Conservation (phyloP, 2,888 invertebrate genomes). For the Aphrophora alni region DNA sequence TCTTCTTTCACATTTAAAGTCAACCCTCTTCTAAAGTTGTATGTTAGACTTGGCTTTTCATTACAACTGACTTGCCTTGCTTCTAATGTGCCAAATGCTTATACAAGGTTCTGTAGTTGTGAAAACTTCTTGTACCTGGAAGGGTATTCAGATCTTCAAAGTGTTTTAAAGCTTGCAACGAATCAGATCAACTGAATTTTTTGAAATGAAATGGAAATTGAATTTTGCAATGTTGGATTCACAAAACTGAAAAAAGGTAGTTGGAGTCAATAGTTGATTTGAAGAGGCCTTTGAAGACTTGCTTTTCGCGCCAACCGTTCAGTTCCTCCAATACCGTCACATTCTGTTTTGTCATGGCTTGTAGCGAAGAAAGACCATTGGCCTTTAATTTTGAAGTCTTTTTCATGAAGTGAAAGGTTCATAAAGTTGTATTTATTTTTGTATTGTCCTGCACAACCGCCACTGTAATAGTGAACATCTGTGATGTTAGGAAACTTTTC, state of each 20-base stretch:
- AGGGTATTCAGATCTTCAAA: slow-evolving; percentile 28
- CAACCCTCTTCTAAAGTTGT: slow-evolving; percentile 13
- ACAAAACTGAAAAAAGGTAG: slow-evolving; percentile 22
- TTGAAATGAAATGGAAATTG: slow-evolving; percentile 12
- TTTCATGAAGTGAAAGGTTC: no score
- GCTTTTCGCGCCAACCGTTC: slow-evolving; percentile 12
- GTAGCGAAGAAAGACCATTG: slow-evolving; percentile 18
- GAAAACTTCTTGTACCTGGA: no score
- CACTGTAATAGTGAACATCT: neutral
- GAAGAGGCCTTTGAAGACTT: slow-evolving; percentile 3
- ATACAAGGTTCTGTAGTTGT: no score
- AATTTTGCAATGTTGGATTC: slow-evolving; percentile 12
- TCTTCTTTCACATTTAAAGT: slow-evolving; percentile 22
- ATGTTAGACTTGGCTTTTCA: slow-evolving; percentile 16
- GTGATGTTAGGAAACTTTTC: no score
- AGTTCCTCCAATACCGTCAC: slow-evolving; percentile 9
- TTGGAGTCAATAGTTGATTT: slow-evolving; percentile 22
- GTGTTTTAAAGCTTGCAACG: slow-evolving; percentile 6
- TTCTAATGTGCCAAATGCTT: slow-evolving; percentile 27
- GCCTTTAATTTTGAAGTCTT: slow-evolving; percentile 16
- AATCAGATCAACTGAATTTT: slow-evolving; percentile 8
- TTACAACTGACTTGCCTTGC: slow-evolving; percentile 14
- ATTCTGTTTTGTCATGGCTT: slow-evolving; percentile 10
- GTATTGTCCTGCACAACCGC: slow-evolving; percentile 4
- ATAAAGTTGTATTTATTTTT: no score